These are phyloP conservation scores for Brachyrhaphis roseni DNA, from an alignment of 2,797 vertebrate genomes.

Conservation along the genomic window DNA sequence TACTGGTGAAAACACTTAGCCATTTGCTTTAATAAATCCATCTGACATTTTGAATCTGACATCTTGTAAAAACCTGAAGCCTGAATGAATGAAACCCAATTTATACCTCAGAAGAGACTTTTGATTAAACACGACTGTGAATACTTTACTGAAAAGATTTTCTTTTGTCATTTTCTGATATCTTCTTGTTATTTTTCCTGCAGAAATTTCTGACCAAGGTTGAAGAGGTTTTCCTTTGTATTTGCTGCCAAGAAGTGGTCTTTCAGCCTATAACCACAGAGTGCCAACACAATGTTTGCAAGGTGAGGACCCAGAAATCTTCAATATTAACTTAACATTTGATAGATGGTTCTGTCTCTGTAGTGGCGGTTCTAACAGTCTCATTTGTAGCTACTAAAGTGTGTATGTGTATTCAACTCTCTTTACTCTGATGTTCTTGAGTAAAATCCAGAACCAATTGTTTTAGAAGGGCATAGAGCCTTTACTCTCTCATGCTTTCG, in stretches of 20 bases:
- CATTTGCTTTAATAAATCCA: too few relatives aligned
- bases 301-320: constrained; percentile 78
- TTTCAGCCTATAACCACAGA: constrained; percentile 92
- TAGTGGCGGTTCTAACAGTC: too few relatives aligned
- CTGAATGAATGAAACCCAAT: neutral
- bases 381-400: neutral
- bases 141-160: neutral
- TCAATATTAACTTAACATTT: neutral
- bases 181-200: constrained; percentile 1
- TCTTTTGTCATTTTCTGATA: neutral
- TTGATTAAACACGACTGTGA: neutral
- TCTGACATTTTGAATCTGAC: too few relatives aligned
- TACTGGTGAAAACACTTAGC: too few relatives aligned
- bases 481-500: neutral
- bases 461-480: neutral
- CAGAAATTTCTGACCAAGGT: constrained; percentile 95
- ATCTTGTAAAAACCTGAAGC: neutral
- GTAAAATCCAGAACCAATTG: neutral
- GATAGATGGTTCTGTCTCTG: neutral
- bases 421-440: neutral
- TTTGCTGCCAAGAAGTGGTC: constrained; percentile 98
- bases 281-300: constrained; percentile 97
- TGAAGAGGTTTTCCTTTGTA: constrained; percentile 93
- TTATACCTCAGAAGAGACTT: neutral
- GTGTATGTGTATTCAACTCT: neutral